These are phyloP conservation scores for Whitmania pigra DNA, from an alignment of 1,140 invertebrate species.

Conservation along the genomic window DNA sequence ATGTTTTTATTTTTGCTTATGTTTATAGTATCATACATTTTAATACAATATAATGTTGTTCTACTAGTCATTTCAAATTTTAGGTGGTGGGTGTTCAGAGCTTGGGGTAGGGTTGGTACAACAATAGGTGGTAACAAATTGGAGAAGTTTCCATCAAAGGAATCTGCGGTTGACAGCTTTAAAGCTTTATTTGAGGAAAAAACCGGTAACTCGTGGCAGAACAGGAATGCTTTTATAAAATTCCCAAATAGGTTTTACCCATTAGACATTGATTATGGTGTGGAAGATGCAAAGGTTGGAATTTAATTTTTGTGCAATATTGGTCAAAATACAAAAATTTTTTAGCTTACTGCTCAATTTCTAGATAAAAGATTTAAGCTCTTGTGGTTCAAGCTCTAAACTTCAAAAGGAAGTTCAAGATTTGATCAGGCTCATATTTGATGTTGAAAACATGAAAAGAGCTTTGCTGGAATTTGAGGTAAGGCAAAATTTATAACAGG, in stretches of 20 bases:
- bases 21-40: neutral
- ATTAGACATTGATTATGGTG: conserved; percentile 75
- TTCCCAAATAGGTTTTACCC: conserved; percentile 69
- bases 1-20: conserved; percentile 21
- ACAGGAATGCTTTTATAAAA: conserved; percentile 61
- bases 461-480: conserved; percentile 85
- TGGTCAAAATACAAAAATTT: no score
- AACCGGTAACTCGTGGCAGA: conserved; percentile 65
- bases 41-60: neutral
- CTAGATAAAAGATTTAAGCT: no score
- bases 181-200: conserved; percentile 63
- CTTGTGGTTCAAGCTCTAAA: conserved; percentile 46
- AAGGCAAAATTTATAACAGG: conserved; percentile 19
- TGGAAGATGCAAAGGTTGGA: conserved; percentile 38
- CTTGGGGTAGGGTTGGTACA: conserved; percentile 92
- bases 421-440: conserved; percentile 74
- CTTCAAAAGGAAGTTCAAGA: conserved; percentile 65
- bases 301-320: conserved; percentile 18
- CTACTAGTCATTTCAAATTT: neutral
- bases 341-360: no score
- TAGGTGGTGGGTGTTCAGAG: conserved; percentile 69
- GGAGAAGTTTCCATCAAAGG: conserved; percentile 43
- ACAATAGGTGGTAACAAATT: conserved; percentile 66
- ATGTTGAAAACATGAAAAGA: conserved; percentile 74
- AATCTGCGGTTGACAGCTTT: conserved; percentile 49